These are phyloP conservation scores for Agrotis exclamationis DNA, from an alignment of 2,888 invertebrate species.

Conservation along the genomic window DNA sequence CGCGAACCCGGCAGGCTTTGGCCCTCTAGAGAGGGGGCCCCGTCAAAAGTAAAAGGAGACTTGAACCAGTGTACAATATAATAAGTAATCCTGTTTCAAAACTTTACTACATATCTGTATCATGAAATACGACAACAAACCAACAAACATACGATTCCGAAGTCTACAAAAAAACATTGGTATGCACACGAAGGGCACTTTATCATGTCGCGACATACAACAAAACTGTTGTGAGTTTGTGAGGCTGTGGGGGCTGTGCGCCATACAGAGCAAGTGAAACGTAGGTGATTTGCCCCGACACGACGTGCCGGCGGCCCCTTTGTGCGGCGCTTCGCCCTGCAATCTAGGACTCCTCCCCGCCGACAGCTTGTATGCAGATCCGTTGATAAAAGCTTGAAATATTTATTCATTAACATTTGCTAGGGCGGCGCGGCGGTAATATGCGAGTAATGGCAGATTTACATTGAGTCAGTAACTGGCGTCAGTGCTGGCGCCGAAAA, in stretches of 20 bases:
- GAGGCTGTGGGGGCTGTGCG: not conserved
- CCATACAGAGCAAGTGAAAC: slow-evolving; percentile 26
- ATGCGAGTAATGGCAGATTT: slow-evolving; percentile 33
- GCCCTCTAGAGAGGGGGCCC: too few species aligned
- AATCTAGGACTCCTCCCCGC: slow-evolving; percentile 53
- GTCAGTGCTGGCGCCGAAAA: too few species aligned
- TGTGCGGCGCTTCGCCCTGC: slow-evolving; percentile 52
- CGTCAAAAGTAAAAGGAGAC: too few species aligned
- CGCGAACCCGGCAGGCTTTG: too few species aligned
- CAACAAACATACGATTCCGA: too few species aligned
- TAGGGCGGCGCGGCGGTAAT: slow-evolving; percentile 29
- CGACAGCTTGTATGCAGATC: slow-evolving; percentile 49
- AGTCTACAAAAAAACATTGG: not conserved
- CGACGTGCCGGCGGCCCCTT: slow-evolving; percentile 35
- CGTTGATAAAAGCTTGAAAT: slow-evolving; percentile 29
- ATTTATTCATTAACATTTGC: slow-evolving; percentile 48
- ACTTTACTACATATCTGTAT: too few species aligned
- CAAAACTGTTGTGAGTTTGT: slow-evolving; percentile 5
- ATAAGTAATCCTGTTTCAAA: not conserved
- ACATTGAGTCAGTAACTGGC: too few species aligned
- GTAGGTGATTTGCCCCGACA: slow-evolving; percentile 24
- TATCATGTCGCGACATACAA: slow-evolving; percentile 19
- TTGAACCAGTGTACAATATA: not conserved
- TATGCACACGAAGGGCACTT: not conserved
- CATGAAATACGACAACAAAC: too few species aligned